Conservation (phyloP, 2,888 invertebrate species). For the Liodrosophila aerea region DNA sequence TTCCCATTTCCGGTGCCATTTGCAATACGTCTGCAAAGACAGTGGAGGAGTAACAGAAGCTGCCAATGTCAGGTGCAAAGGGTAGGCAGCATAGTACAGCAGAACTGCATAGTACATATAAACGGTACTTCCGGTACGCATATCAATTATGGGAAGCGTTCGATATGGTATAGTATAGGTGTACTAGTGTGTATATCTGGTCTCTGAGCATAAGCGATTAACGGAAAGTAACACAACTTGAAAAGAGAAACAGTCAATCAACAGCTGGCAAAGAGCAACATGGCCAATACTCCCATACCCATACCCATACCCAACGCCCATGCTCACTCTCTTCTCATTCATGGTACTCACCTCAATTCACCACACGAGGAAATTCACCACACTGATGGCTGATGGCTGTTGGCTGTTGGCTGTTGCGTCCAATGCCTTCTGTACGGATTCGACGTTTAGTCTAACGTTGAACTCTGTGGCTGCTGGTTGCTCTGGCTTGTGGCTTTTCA, state of each 20-base stretch:
- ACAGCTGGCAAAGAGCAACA: constrained; percentile 47
- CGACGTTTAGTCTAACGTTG: constrained; percentile 65
- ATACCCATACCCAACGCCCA: not conserved
- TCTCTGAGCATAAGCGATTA: constrained; percentile 31
- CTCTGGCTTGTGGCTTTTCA: constrained; percentile 16
- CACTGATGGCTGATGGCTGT: constrained; percentile 8
- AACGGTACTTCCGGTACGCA: constrained; percentile 18
- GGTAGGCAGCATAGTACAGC: no score
- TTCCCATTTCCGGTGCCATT: constrained; percentile 46
- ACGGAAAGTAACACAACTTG: constrained; percentile 10
- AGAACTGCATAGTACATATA: not conserved
- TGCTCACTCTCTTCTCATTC: not conserved
- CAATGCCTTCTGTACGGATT: constrained; percentile 15
- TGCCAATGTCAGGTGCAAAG: no score
- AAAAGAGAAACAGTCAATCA: constrained; percentile 28
- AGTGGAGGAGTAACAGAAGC: constrained; percentile 8
- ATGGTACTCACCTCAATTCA: constrained; percentile 19
- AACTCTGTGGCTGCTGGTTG: constrained; percentile 67
- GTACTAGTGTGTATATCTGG: constrained; percentile 14
- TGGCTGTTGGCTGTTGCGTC: not conserved
- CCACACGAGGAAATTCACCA: constrained; percentile 46
- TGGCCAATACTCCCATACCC: constrained; percentile 18
- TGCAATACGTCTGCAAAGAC: constrained; percentile 24
- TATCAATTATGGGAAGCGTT: constrained; percentile 43
- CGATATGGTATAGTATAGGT: no score